Evolutionary conservation across 2,797 vertebrate species (phyloP).

Genomic region (Microctenopoma steveboyesi): DNA sequence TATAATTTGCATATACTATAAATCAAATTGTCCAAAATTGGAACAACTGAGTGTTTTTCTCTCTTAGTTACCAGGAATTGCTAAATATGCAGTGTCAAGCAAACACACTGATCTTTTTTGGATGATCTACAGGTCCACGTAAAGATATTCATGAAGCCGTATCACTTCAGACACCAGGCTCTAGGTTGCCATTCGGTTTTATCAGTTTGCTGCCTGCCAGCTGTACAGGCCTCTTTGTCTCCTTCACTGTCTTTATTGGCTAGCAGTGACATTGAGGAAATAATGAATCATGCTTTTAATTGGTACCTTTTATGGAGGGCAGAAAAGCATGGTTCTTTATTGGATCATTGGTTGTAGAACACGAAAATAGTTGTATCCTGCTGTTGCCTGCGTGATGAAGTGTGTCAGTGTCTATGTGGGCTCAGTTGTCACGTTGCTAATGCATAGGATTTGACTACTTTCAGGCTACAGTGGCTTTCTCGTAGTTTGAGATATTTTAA

Average conservation of each 20-base stretch:
- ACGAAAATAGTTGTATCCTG: constrained; percentile 51
- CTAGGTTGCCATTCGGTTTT: constrained; percentile 62
- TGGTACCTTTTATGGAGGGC: constrained; percentile 75
- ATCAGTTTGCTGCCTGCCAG: constrained; percentile 69
- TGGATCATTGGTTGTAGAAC: constrained; percentile 52
- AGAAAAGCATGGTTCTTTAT: constrained; percentile 68
- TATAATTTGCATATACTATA: constrained; percentile 19
- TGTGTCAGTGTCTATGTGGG: constrained; percentile 12
- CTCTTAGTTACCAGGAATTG: constrained; percentile 42
- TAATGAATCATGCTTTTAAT: constrained; percentile 80
- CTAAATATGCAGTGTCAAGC: constrained; percentile 19
- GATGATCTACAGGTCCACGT: constrained; percentile 15
- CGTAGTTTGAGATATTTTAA: constrained; percentile 30
- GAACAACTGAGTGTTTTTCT: constrained; percentile 39
- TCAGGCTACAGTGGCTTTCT: constrained; percentile 20
- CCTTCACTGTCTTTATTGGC: constrained; percentile 63
- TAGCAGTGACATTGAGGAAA: constrained; percentile 78
- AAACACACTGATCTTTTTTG: constrained; percentile 34
- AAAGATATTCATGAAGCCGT: constrained; percentile 19
- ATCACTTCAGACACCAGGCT: constrained; percentile 31
- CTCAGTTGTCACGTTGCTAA: constrained; percentile 18
- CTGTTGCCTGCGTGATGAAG: constrained; percentile 45
- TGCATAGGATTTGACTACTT: constrained; percentile 21
- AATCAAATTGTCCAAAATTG: constrained; percentile 51
- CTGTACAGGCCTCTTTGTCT: constrained; percentile 65